Conservation (phyloP, 2,113 vertebrate genomes). For the Epinephelus cyanopodus region DNA sequence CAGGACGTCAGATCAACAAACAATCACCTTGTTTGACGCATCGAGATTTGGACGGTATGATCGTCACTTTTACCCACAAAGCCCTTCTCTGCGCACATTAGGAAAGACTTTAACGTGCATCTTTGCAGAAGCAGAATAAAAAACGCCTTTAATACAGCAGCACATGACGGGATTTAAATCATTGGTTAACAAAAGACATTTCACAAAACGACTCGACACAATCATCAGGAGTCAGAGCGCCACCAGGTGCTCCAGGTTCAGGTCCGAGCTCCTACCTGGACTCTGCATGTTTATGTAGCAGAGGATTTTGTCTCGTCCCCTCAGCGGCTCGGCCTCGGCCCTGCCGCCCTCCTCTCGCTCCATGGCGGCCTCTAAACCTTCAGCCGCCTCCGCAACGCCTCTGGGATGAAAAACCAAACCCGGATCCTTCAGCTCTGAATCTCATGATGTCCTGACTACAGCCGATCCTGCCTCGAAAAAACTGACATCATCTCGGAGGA, state of each 20-base stretch:
- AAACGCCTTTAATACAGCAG: too few relatives aligned
- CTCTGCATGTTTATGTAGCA: constrained; percentile 79
- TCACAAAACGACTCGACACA: background rate
- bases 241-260: constrained; percentile 23
- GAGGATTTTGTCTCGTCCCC: constrained; percentile 68
- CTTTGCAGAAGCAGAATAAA: too few relatives aligned
- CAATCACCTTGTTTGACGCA: too few relatives aligned
- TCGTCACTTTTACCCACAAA: background rate
- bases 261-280: constrained; percentile 69
- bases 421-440: background rate
- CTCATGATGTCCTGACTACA: constrained; percentile 28
- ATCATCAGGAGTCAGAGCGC: background rate
- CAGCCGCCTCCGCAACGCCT: background rate
- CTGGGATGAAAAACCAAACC: background rate
- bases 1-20: too few relatives aligned
- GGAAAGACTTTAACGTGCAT: too few relatives aligned
- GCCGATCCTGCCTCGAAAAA: constrained; percentile 2
- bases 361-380: constrained; percentile 53
- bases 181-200: background rate
- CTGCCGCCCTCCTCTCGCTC: constrained; percentile 54
- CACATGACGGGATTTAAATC: background rate
- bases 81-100: background rate
- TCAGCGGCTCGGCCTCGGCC: constrained; percentile 28
- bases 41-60: too few relatives aligned
- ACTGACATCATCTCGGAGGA: constrained; percentile 39